phyloP scores from a whole-genome alignment of 2,113 vertebrate species.

The Manacus vitellinus region DNA sequence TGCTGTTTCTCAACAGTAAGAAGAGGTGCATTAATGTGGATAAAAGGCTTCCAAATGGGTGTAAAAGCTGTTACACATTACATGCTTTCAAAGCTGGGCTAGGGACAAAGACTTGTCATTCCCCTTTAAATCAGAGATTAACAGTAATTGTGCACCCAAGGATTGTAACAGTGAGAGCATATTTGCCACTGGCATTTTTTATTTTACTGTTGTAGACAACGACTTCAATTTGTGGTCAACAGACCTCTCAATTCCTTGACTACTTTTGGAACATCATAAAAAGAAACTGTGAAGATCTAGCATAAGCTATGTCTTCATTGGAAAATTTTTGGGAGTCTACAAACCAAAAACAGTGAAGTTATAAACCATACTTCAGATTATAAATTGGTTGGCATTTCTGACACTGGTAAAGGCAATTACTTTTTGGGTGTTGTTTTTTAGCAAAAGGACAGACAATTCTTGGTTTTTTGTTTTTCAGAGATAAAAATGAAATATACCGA shows the following conservation, averaged over 20 bases:
- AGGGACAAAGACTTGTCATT: background rate
- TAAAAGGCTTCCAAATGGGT: background rate
- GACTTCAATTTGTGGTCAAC: background rate
- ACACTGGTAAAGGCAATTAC: background rate
- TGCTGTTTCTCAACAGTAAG: background rate
- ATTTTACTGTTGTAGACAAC: background rate
- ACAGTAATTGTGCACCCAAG: background rate
- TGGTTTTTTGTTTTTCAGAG: constrained; percentile 10
- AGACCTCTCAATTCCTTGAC: background rate
- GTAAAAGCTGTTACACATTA: background rate
- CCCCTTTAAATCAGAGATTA: background rate
- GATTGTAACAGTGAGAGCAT: background rate
- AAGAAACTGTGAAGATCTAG: background rate
- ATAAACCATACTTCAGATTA: background rate
- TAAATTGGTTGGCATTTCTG: background rate
- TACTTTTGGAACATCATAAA: background rate
- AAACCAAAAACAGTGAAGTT: background rate
- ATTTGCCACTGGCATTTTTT: background rate
- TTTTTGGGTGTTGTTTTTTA: background rate
- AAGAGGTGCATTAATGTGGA: background rate
- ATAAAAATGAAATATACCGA: constrained; percentile 1
- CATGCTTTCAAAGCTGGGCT: background rate
- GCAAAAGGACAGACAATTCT: background rate
- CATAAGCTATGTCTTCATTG: background rate
- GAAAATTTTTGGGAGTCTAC: background rate